phyloP scores from a whole-genome alignment of 2,113 vertebrate genomes.

The Pimephales promelas region DNA sequence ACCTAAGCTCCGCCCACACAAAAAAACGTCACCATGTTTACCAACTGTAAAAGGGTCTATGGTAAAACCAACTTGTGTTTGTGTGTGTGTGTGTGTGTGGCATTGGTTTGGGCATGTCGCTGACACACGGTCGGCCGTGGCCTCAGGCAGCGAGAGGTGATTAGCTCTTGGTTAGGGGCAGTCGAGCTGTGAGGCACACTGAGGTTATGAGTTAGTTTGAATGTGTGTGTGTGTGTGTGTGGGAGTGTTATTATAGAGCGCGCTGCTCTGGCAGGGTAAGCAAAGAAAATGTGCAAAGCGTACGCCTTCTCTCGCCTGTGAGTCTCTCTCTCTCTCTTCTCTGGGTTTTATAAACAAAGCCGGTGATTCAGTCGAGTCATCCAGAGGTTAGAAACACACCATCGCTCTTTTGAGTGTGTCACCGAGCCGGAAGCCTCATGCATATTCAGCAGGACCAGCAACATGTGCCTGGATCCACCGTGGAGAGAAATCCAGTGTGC shows the following conservation, averaged over 20 bases:
- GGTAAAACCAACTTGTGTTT: too few species aligned
- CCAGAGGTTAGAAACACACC: slow-evolving; percentile 46
- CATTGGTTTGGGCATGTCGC: background rate
- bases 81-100: background rate
- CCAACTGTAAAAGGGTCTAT: too few species aligned
- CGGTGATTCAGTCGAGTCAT: slow-evolving; percentile 50
- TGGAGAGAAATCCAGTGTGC: background rate
- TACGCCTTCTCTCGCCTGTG: slow-evolving; percentile 16
- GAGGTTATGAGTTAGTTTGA: slow-evolving; percentile 12
- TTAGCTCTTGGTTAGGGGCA: slow-evolving; percentile 35
- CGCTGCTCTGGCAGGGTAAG: slow-evolving; percentile 25
- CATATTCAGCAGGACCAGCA: slow-evolving; percentile 55
- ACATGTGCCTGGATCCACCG: slow-evolving; percentile 50
- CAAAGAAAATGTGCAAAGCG: slow-evolving; percentile 44
- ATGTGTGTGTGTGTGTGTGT: slow-evolving; percentile 33
- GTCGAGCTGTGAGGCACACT: background rate
- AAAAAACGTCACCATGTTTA: too few species aligned
- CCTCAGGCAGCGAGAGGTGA: slow-evolving; percentile 29
- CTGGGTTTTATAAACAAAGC: slow-evolving; percentile 17
- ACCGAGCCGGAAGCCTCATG: slow-evolving; percentile 49
- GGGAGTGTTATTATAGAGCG: slow-evolving; percentile 22
- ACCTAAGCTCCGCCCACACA: too few species aligned
- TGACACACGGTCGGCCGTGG: slow-evolving; percentile 13
- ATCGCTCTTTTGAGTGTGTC: slow-evolving; percentile 22
- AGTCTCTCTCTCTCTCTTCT: slow-evolving; percentile 11